Percentiles rank a stretch among this genome's conserved stretches.
Conservation (phyloP, 2,888 invertebrate species). For the Drosophila prolongata region DNA sequence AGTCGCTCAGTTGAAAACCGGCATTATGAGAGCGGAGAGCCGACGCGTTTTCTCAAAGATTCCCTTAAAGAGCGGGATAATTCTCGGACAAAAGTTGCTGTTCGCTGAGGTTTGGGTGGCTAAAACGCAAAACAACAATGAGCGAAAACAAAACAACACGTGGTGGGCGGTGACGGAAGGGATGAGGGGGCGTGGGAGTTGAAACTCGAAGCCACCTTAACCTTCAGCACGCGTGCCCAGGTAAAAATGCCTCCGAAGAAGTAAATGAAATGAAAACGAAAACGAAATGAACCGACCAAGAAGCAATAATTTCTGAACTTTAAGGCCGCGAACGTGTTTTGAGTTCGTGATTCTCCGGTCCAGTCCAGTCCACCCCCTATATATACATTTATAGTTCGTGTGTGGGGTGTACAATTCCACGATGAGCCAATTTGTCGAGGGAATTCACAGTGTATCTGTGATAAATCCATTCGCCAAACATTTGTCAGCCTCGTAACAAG, state of each 20-base stretch:
- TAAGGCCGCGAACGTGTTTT: conserved; percentile 61
- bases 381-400: conserved; percentile 3
- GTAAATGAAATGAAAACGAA: conserved; percentile 32
- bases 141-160: conserved; percentile 42
- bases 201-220: conserved; percentile 42
- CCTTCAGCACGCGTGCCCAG: conserved; percentile 58
- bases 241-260: conserved; percentile 2
- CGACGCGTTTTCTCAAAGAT: neutral
- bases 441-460: conserved; percentile 7
- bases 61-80: conserved; percentile 10
- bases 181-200: conserved; percentile 17
- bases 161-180: conserved; percentile 1
- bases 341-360: conserved; percentile 25
- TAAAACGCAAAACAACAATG: conserved; percentile 21
- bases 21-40: conserved; percentile 17
- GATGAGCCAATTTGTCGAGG: conserved; percentile 33
- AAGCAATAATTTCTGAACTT: conserved; percentile 26
- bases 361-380: conserved; percentile 31
- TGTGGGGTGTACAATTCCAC: conserved; percentile 17
- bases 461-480: conserved; percentile 12
- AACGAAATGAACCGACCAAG: conserved; percentile 31
- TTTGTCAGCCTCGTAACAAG: conserved; percentile 15
- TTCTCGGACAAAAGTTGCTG: conserved; percentile 19
- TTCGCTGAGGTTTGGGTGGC: neutral
- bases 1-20: conserved; percentile 20